These are phyloP conservation scores for Corydoras maculifer DNA, from an alignment of 2,113 vertebrate genomes.

Conservation along the genomic window DNA sequence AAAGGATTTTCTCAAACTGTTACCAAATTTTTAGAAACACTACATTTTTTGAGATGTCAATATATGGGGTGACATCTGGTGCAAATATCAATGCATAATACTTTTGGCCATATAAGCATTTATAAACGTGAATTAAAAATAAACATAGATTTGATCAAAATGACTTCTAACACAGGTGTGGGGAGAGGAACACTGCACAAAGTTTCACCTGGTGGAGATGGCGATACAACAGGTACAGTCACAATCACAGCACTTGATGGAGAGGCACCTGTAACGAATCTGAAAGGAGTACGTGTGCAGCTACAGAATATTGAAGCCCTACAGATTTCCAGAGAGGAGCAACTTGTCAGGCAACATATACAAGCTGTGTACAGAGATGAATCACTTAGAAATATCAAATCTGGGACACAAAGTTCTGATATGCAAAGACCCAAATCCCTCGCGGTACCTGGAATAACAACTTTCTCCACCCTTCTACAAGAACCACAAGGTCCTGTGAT, in stretches of 20 bases:
- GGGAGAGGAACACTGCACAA: conserved; percentile 55
- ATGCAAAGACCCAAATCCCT: conserved; percentile 81
- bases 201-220: conserved; percentile 47
- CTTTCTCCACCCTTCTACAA: conserved; percentile 60
- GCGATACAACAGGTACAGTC: conserved; percentile 53
- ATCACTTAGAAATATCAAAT: conserved; percentile 63
- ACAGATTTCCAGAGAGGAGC: conserved; percentile 56
- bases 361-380: conserved; percentile 71
- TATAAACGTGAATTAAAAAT: neutral
- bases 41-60: too few species aligned
- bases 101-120: too few species aligned
- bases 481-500: conserved; percentile 84
- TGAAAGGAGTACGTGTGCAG: conserved; percentile 70
- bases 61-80: too few species aligned
- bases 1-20: too few species aligned
- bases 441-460: conserved; percentile 80
- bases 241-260: conserved; percentile 81
- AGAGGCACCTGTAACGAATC: conserved; percentile 48
- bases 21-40: too few species aligned
- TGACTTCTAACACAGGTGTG: conserved; percentile 49
- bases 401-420: conserved; percentile 54
- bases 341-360: conserved; percentile 71
- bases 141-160: neutral
- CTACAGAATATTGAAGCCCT: conserved; percentile 68
- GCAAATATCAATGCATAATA: too few species aligned